phyloP scores from a whole-genome alignment of 2,113 vertebrate species.

The Macquaria ambigua region DNA sequence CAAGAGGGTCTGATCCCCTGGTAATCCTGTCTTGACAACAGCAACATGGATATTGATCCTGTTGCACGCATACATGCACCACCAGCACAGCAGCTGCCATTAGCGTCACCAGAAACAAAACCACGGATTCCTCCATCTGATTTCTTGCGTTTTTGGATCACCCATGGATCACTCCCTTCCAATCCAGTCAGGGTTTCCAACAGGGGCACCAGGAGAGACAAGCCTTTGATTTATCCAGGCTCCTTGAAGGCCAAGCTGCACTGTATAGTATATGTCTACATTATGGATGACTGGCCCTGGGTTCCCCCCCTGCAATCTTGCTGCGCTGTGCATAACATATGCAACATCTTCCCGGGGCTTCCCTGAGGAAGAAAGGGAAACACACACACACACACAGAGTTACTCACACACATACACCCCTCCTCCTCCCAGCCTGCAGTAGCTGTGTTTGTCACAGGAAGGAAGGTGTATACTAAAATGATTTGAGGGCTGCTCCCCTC shows the following conservation, averaged over 20 bases:
- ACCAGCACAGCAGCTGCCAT: constrained; percentile 23
- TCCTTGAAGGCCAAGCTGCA: constrained; percentile 35
- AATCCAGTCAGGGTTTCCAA: constrained; percentile 24
- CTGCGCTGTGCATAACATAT: constrained; percentile 44
- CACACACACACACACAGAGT: constrained; percentile 2
- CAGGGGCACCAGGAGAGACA: constrained; percentile 17
- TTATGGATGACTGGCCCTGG: constrained; percentile 64
- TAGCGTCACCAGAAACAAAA: constrained; percentile 3
- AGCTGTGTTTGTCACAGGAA: constrained; percentile 37
- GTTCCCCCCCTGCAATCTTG: constrained; percentile 19
- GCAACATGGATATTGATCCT: constrained; percentile 75
- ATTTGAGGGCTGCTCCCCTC: constrained; percentile 11
- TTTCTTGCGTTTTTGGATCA: rapidly evolving
- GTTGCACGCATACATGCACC: constrained; percentile 8
- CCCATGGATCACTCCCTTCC: not conserved
- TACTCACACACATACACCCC: not conserved
- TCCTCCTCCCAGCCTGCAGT: not conserved
- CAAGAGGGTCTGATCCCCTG: constrained; percentile 65
- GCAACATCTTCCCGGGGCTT: constrained; percentile 57
- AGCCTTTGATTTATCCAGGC: constrained; percentile 49
- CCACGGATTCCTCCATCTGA: not conserved
- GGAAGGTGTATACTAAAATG: constrained; percentile 25
- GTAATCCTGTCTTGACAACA: constrained; percentile 76
- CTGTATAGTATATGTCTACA: constrained; percentile 50
- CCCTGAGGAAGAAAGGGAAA: constrained; percentile 43